Evolutionary conservation across 2,888 invertebrate species (phyloP).

Genomic region (Endotricha flammealis): DNA sequence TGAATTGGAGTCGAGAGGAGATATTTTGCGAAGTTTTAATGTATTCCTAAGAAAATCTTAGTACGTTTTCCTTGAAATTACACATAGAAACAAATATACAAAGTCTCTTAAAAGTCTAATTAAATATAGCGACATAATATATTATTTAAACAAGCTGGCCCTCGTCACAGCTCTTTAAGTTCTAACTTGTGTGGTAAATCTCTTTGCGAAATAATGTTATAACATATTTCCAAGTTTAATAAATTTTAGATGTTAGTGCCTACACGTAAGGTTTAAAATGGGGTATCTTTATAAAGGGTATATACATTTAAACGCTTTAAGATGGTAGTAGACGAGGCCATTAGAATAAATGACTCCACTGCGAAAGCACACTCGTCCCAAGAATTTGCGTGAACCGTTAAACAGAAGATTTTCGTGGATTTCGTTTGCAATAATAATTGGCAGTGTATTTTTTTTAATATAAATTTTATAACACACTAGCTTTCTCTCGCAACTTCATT

Average conservation of each 20-base stretch:
- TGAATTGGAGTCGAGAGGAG: too few species aligned
- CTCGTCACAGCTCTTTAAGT: slow-evolving; percentile 5
- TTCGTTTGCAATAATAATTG: background rate
- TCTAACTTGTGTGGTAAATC: background rate
- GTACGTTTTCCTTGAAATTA: too few species aligned
- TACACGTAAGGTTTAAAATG: slow-evolving; percentile 3
- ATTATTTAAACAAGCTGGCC: slow-evolving; percentile 5
- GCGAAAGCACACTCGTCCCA: slow-evolving; percentile 41
- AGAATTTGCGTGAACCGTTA: slow-evolving; percentile 45
- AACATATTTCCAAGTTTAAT: background rate
- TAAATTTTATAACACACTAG: too few species aligned
- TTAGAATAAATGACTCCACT: slow-evolving; percentile 57
- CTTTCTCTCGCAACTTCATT: too few species aligned
- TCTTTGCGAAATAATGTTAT: background rate
- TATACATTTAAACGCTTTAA: background rate
- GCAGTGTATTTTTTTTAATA: too few species aligned
- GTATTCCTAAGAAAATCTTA: too few species aligned
- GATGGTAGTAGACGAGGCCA: slow-evolving; percentile 37
- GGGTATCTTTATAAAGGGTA: background rate
- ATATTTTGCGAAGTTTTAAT: too few species aligned
- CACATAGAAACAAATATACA: too few species aligned
- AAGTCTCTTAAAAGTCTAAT: too few species aligned
- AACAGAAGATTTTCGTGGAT: slow-evolving; percentile 51
- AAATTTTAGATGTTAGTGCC: slow-evolving; percentile 1
- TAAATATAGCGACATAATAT: background rate